Evolutionary conservation across 2,888 invertebrate genomes (phyloP).

Genomic region (Parelbella ahira): DNA sequence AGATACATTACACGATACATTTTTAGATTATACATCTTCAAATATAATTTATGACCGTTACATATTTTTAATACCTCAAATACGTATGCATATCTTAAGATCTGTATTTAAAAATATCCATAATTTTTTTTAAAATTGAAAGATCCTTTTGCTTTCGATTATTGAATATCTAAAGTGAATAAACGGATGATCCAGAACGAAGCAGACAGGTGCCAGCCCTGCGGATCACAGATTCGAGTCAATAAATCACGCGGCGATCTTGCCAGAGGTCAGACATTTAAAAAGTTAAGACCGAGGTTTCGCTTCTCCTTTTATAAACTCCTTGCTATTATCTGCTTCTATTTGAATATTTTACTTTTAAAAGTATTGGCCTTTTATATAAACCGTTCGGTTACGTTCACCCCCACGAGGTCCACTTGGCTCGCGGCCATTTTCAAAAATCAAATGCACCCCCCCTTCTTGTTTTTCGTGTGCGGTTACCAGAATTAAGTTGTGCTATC

Average conservation of each 20-base stretch:
- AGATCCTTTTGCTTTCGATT: too few relatives aligned
- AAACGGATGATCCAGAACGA: neutral
- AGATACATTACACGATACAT: too few relatives aligned
- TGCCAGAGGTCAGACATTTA: slow-evolving; percentile 26
- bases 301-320: slow-evolving; percentile 24
- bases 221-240: slow-evolving; percentile 30
- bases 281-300: slow-evolving; percentile 23
- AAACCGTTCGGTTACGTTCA: slow-evolving; percentile 12
- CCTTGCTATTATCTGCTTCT: slow-evolving; percentile 20
- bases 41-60: too few relatives aligned
- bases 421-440: slow-evolving; percentile 11
- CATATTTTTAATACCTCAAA: too few relatives aligned
- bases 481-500: slow-evolving; percentile 11
- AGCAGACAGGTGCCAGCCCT: slow-evolving; percentile 11
- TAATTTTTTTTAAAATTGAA: too few relatives aligned
- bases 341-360: slow-evolving; percentile 25
- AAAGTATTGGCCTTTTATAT: slow-evolving; percentile 17
- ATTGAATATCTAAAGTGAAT: neutral
- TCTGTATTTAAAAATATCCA: too few relatives aligned
- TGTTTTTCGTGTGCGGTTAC: slow-evolving; percentile 10
- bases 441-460: slow-evolving; percentile 4
- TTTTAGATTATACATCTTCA: too few relatives aligned
- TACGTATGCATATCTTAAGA: too few relatives aligned
- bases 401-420: slow-evolving; percentile 1
- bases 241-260: slow-evolving; percentile 39